Evolutionary conservation across 2,888 invertebrate genomes (phyloP), one percentile per base, ranked within the genome.

Genomic region (Machimus rusticus): DNA sequence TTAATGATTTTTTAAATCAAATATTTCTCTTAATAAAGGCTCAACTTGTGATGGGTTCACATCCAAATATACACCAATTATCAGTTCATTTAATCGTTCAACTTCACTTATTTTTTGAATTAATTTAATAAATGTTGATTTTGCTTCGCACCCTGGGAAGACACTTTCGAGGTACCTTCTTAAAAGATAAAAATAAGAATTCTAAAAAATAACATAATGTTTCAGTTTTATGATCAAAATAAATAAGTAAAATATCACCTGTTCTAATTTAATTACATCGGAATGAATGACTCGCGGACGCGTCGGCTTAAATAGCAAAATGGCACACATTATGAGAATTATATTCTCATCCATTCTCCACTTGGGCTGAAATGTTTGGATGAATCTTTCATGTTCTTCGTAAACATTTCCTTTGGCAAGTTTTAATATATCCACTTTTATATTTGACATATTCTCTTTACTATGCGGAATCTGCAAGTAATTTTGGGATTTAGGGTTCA

Each of bases 31-130:
- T 77, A 99, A 94, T 55, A 99, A 93, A 0, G 99, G 99, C 90
- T 98, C 98, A 76, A 99, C 97, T 91, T 96, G 95, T 88, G 95
- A 94, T 43, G 99, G 98, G 94, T 99, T 98, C 0, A 98, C 97
- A 93, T 98, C 97, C 37, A 99, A 94, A 92, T 98, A 97, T 5
- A 98, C 97, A 57, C 96, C 96, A 9, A 98, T 97, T n/a, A 98
- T 96, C 90, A 97, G 97, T 90, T 98, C 98, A 88, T 98, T 97
- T 86, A 99, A 94, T 90, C 95, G 96, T 89, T 97, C 96, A 31
- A 99, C 95, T 91, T 99, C 98, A 37, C 96, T 95, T 90, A 99
- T 96, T 93, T 98, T 98, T 93, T 97, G 96, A 89, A 99, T 97
- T 88, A 99, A 94, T 91, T 97, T 96, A 34, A 97, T 93, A 93